These are phyloP conservation scores for Lumbricus terrestris DNA, from an alignment of 2,888 invertebrate species.

Conservation along the genomic window DNA sequence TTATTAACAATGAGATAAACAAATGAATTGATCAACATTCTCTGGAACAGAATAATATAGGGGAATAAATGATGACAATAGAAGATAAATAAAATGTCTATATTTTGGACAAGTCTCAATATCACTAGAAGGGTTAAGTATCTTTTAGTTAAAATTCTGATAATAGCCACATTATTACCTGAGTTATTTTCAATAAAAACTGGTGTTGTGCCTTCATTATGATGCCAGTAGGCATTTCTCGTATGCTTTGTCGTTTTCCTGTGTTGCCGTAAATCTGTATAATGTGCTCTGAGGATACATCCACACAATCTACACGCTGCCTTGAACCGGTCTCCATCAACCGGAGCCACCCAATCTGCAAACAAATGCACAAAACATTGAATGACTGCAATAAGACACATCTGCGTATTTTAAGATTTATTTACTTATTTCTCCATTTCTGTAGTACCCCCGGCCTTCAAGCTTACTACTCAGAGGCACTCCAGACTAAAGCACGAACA, in stretches of 20 bases:
- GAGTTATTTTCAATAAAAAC: neutral
- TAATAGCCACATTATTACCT: neutral
- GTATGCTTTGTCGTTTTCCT: constrained; percentile 11
- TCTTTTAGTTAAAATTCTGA: neutral
- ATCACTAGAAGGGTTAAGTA: neutral
- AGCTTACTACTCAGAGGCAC: too few species aligned
- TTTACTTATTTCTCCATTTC: too few species aligned
- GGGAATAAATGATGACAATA: too few species aligned
- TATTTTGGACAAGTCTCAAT: too few species aligned
- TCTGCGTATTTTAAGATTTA: too few species aligned
- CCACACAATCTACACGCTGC: constrained; percentile 9
- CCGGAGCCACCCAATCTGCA: constrained; percentile 12
- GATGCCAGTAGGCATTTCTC: neutral
- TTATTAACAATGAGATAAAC: too few species aligned
- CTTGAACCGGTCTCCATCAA: constrained; percentile 9
- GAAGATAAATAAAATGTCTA: too few species aligned
- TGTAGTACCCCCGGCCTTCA: too few species aligned
- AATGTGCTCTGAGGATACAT: constrained; percentile 8
- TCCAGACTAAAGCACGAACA: too few species aligned
- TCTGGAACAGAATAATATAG: too few species aligned
- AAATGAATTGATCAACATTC: too few species aligned
- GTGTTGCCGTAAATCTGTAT: constrained; percentile 9
- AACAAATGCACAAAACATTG: neutral
- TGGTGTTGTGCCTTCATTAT: neutral
- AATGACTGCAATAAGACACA: neutral